A percentile compares a stretch with the other conserved stretches of the same genome.
These are phyloP conservation scores for Drosophila asahinai DNA, from an alignment of 1,140 invertebrate genomes.

Conservation along the genomic window DNA sequence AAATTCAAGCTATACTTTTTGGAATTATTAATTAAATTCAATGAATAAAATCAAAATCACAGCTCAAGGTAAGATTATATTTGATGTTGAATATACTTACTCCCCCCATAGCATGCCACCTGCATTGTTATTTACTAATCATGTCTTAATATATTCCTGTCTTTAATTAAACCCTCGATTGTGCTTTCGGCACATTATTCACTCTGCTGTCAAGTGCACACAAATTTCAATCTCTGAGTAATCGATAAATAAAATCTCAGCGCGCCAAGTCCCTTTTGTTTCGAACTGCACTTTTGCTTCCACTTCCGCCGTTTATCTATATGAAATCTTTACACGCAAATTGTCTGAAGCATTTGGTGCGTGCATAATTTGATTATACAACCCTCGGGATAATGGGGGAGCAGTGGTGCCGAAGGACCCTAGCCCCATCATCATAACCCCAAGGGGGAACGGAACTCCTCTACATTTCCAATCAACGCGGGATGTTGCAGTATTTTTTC, in stretches of 20 bases:
- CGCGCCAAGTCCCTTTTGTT: conserved; percentile 1
- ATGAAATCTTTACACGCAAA: conserved; percentile 43
- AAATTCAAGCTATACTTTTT: no score
- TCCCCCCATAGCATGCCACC: background rate
- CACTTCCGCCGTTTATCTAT: conserved; percentile 15
- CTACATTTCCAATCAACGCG: conserved; percentile 49
- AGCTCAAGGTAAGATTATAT: background rate
- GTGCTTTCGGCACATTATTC: background rate
- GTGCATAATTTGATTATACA: conserved; percentile 56
- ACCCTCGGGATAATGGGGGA: background rate
- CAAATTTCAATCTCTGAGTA: background rate
- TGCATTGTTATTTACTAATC: background rate
- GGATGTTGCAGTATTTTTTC: conserved; percentile 45
- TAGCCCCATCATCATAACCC: conserved; percentile 7
- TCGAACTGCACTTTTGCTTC: conserved; percentile 22
- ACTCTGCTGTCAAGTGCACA: background rate
- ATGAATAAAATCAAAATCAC: no score
- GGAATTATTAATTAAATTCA: background rate
- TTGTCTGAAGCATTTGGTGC: conserved; percentile 42
- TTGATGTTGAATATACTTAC: background rate
- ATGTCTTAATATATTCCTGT: background rate
- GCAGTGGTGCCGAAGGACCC: background rate
- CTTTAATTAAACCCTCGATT: conserved; percentile 10
- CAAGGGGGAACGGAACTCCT: conserved; percentile 28
- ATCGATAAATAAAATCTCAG: conserved; percentile 12